Percentiles rank a stretch among this genome's conserved stretches.
Evolutionary conservation across 1,140 invertebrate genomes (phyloP).

Genomic region (Temnothorax longispinosus): DNA sequence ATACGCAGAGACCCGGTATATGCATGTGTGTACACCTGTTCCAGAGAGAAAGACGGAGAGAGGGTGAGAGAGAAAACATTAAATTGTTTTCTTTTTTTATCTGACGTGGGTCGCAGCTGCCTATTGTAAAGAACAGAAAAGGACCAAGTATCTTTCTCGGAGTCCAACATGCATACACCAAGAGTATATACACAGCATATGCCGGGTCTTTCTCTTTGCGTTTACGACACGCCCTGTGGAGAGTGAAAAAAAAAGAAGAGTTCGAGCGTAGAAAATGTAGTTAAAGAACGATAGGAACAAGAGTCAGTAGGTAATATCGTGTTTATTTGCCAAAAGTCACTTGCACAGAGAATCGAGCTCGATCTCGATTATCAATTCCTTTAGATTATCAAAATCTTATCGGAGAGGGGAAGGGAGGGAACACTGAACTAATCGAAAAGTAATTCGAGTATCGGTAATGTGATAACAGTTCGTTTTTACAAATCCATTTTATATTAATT

Average conservation of each 20-base stretch:
- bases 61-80: neutral
- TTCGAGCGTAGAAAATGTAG: neutral
- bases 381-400: conserved; percentile 21
- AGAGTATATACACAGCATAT: neutral
- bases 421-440: neutral
- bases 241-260: neutral
- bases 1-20: neutral
- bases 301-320: neutral
- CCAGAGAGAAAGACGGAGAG: neutral
- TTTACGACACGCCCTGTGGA: neutral
- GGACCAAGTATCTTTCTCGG: neutral
- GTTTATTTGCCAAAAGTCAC: neutral
- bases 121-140: conserved; percentile 8
- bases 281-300: neutral
- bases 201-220: neutral
- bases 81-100: neutral
- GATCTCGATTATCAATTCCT: neutral
- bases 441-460: neutral
- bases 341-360: neutral
- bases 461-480: neutral
- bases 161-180: neutral
- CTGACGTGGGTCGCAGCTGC: neutral
- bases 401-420: neutral
- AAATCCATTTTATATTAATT: neutral
- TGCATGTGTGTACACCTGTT: neutral